These are phyloP conservation scores for Hippocampus comes DNA, from an alignment of 2,113 vertebrate species.

Conservation along the genomic window DNA sequence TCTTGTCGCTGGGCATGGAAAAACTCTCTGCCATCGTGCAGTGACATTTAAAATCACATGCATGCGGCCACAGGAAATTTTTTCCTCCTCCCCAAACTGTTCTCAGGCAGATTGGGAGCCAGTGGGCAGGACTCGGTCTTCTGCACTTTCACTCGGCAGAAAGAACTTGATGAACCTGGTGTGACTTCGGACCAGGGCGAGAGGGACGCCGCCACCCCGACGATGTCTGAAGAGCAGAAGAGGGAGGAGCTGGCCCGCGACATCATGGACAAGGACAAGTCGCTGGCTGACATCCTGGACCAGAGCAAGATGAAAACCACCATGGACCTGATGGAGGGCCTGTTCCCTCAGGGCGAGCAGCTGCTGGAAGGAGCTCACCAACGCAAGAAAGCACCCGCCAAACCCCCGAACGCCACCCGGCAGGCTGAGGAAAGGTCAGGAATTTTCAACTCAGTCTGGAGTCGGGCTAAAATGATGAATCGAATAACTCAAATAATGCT, in stretches of 20 bases:
- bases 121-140: conserved; percentile 83
- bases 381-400: conserved; percentile 79
- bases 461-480: too few relatives aligned
- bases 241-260: conserved; percentile 87
- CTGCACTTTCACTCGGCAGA: conserved; percentile 82
- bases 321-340: conserved; percentile 96
- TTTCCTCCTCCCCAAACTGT: conserved; percentile 14
- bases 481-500: too few relatives aligned
- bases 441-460: not conserved
- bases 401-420: conserved; percentile 66
- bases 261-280: conserved; percentile 90
- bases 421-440: conserved; percentile 84
- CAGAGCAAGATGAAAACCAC: conserved; percentile 88
- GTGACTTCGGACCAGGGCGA: conserved; percentile 19
- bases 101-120: conserved; percentile 75
- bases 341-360: conserved; percentile 88
- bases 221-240: conserved; percentile 79
- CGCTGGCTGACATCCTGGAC: conserved; percentile 89
- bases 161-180: conserved; percentile 26
- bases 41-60: conserved; percentile 42
- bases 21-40: conserved; percentile 48
- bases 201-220: conserved; percentile 5
- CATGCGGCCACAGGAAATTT: conserved; percentile 1
- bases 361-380: conserved; percentile 86
- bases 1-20: conserved; percentile 50